phyloP scores from a whole-genome alignment of 2,113 vertebrate genomes.

The Redunca redunca region DNA sequence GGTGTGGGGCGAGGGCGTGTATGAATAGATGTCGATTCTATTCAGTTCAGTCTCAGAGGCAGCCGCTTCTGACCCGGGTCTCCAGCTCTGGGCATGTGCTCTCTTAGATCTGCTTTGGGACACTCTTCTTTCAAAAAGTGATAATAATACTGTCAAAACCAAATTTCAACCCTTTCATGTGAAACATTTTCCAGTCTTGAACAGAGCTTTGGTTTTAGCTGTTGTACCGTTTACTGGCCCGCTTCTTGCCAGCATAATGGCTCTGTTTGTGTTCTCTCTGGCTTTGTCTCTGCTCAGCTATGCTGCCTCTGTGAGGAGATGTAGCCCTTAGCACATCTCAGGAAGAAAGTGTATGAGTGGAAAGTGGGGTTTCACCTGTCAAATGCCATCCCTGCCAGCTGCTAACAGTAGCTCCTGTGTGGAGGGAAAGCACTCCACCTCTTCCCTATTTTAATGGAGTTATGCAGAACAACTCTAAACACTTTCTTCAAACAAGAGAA shows the following conservation, averaged over 20 bases:
- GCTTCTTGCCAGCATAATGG: fast-evolving
- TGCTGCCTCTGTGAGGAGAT: background rate
- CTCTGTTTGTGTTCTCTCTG: fast-evolving
- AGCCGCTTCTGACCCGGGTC: background rate
- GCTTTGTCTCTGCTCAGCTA: background rate
- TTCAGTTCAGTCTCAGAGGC: background rate
- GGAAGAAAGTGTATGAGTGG: background rate
- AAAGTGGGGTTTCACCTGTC: background rate
- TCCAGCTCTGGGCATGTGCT: background rate
- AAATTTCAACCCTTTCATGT: background rate
- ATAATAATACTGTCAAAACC: background rate
- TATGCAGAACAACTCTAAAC: background rate
- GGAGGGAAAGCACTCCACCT: background rate
- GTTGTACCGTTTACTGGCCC: background rate
- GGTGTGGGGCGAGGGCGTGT: slow-evolving; percentile 41
- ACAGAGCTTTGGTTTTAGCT: background rate
- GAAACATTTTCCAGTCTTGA: background rate
- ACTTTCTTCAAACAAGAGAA: background rate
- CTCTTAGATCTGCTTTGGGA: background rate
- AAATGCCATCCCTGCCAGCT: background rate
- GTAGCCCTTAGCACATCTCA: background rate
- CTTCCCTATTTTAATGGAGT: background rate
- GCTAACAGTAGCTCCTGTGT: background rate
- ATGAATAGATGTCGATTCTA: slow-evolving; percentile 20
- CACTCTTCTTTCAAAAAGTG: background rate